A percentile compares a stretch with the other conserved stretches of the same genome.
Conservation (phyloP, 2,797 vertebrate genomes). For the Balearica regulorum region DNA sequence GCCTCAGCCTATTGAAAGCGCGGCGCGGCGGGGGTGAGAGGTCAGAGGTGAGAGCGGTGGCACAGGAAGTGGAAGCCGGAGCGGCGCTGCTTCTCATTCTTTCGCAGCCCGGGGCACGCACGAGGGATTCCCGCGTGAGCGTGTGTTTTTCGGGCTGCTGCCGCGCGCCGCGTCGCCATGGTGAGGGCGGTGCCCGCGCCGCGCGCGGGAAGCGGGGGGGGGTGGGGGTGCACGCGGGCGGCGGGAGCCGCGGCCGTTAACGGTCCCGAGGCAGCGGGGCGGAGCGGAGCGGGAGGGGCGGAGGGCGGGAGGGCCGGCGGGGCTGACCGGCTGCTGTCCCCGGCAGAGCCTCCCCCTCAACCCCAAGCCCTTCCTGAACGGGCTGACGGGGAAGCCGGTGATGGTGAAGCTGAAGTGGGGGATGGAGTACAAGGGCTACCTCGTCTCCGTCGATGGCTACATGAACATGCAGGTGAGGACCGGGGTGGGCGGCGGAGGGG, state of each 20-base stretch:
- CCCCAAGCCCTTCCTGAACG: constrained; percentile 97
- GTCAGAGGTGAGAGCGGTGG: neutral
- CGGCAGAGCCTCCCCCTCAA: constrained; percentile 94
- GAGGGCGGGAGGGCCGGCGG: neutral
- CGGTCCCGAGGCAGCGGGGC: neutral
- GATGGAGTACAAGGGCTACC: constrained; percentile 98
- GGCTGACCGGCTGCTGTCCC: neutral
- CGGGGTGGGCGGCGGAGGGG: neutral
- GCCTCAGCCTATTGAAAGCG: neutral
- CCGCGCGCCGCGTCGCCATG: constrained; percentile 48
- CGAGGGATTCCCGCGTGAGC: neutral
- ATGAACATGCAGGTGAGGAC: constrained; percentile 96
- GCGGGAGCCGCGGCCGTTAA: neutral
- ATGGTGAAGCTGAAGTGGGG: constrained; percentile 99
- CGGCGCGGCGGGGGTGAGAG: neutral
- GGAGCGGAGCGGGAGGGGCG: neutral
- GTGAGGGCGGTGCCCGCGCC: constrained; percentile 15
- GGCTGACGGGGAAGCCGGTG: constrained; percentile 95
- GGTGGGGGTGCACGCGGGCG: rapidly evolving
- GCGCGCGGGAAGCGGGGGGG: neutral
- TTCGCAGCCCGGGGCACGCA: neutral
- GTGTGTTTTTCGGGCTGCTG: neutral
- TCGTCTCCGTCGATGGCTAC: constrained; percentile 96
- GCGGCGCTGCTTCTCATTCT: neutral
- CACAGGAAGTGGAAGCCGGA: neutral